Evolutionary conservation across 2,113 vertebrate genomes (phyloP).

Genomic region (Neogale vison): DNA sequence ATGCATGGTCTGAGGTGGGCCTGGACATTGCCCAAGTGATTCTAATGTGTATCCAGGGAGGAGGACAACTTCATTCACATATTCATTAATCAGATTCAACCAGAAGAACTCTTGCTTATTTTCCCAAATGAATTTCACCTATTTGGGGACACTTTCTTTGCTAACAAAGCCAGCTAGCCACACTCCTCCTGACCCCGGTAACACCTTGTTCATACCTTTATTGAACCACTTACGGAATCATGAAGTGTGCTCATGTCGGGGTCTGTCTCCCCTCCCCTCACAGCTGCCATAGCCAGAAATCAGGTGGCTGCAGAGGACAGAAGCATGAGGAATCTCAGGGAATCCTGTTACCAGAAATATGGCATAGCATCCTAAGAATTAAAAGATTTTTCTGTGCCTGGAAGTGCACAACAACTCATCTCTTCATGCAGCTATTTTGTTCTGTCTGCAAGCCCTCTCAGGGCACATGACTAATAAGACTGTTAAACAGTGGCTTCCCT

Average conservation of each 20-base stretch:
- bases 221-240: fast-evolving
- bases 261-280: background rate
- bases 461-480: background rate
- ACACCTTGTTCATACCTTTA: background rate
- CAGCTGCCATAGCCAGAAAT: background rate
- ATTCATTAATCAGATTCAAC: background rate
- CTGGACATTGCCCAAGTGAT: too few species aligned
- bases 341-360: background rate
- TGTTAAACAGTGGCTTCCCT: background rate
- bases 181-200: fast-evolving
- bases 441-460: background rate
- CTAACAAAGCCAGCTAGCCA: background rate
- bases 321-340: too few species aligned
- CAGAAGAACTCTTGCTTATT: background rate
- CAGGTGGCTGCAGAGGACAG: too few species aligned
- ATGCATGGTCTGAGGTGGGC: background rate
- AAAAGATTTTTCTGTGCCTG: background rate
- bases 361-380: fast-evolving
- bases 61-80: background rate
- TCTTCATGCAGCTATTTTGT: background rate
- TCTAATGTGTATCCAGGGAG: background rate
- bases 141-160: background rate
- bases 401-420: background rate
- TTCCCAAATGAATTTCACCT: background rate
- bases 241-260: too few species aligned